These are phyloP conservation scores for Ptilonorhynchus violaceus DNA, from an alignment of 2,113 vertebrate genomes.

Conservation along the genomic window DNA sequence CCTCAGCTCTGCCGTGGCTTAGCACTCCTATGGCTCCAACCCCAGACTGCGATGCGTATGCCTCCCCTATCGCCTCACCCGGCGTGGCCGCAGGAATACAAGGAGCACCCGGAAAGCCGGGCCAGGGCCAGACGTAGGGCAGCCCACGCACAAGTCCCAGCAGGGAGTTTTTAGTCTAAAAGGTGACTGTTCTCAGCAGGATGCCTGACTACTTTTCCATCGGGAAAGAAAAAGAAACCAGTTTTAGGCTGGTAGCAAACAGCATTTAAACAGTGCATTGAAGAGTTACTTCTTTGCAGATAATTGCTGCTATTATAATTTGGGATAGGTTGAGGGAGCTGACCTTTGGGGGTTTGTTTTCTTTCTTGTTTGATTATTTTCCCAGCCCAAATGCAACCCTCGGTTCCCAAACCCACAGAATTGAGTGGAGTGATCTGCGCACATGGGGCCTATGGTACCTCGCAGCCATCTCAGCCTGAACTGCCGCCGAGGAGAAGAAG, in stretches of 20 bases:
- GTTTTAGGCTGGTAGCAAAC: background rate
- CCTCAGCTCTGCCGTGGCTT: background rate
- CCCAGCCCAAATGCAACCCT: background rate
- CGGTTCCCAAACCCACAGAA: background rate
- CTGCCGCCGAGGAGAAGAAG: background rate
- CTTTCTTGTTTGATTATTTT: background rate
- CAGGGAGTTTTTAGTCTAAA: background rate
- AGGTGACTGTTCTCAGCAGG: background rate
- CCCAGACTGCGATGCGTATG: fast-evolving
- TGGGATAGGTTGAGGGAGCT: background rate
- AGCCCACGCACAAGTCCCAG: background rate
- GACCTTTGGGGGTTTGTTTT: background rate
- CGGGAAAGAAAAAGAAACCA: background rate
- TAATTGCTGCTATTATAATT: background rate
- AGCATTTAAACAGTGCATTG: background rate
- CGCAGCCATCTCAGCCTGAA: background rate
- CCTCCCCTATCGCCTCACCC: fast-evolving
- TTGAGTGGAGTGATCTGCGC: background rate
- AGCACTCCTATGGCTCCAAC: fast-evolving
- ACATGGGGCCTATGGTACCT: background rate
- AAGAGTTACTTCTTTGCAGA: background rate
- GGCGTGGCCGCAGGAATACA: background rate
- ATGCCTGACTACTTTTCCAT: background rate
- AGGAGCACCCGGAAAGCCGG: background rate
- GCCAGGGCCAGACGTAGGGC: too few relatives aligned